Evolutionary conservation across 2,113 vertebrate species (phyloP).

Genomic region (Archilochus colubris): DNA sequence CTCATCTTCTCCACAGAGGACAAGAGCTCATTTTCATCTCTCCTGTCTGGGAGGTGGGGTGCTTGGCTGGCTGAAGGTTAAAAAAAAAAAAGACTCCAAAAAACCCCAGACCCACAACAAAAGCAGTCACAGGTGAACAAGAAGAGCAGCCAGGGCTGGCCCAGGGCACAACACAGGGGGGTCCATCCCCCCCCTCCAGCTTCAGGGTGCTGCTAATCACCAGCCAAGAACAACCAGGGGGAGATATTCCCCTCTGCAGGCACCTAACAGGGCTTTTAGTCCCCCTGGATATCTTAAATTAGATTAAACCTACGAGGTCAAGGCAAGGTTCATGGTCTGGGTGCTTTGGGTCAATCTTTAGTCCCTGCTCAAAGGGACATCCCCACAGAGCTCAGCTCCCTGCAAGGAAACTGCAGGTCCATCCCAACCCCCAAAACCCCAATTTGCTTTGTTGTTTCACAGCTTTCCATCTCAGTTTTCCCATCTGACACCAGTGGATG

Average conservation of each 20-base stretch:
- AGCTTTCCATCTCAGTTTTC: background rate
- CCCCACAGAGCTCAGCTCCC: background rate
- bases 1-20: slow-evolving; percentile 12
- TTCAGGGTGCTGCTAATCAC: background rate
- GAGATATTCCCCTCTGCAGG: background rate
- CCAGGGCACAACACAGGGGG: rapidly evolving
- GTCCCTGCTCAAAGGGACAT: background rate
- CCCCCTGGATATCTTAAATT: background rate
- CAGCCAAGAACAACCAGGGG: background rate
- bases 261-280: background rate
- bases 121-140: background rate
- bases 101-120: background rate
- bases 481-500: background rate
- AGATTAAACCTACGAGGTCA: rapidly evolving
- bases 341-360: background rate
- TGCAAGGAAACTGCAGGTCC: rapidly evolving
- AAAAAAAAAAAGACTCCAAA: background rate
- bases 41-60: slow-evolving; percentile 12
- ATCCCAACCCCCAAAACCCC: background rate
- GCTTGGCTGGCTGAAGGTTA: background rate
- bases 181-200: background rate
- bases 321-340: background rate
- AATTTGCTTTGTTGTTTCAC: background rate
- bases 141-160: background rate
- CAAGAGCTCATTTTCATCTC: slow-evolving; percentile 37